These are phyloP conservation scores for Trichopoda pennipes DNA, from an alignment of 2,888 invertebrate species.

Conservation along the genomic window DNA sequence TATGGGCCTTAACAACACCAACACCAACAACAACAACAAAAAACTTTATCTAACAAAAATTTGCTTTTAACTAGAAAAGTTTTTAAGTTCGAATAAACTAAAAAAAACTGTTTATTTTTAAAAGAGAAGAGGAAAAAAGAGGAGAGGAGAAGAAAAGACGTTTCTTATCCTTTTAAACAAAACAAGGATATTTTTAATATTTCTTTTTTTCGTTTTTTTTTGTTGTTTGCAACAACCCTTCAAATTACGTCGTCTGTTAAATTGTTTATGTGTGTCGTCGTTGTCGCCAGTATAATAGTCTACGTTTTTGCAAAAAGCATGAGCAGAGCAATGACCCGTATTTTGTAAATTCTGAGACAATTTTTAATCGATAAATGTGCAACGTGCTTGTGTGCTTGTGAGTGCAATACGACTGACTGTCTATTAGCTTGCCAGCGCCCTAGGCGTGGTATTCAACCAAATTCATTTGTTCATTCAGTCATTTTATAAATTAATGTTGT, in stretches of 20 bases:
- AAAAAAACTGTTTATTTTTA: background rate
- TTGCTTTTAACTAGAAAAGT: constrained; percentile 32
- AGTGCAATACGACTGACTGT: constrained; percentile 49
- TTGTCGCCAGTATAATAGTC: constrained; percentile 50
- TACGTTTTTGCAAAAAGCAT: constrained; percentile 67
- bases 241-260: constrained; percentile 47
- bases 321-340: constrained; percentile 80
- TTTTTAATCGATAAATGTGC: constrained; percentile 80
- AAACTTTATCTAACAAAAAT: background rate
- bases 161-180: constrained; percentile 36
- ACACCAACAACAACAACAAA: background rate
- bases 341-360: constrained; percentile 79
- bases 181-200: constrained; percentile 42
- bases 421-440: constrained; percentile 64
- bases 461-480: constrained; percentile 36
- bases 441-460: constrained; percentile 62
- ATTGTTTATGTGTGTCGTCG: constrained; percentile 28
- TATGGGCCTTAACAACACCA: no score
- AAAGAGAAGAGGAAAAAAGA: background rate
- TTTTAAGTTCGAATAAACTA: constrained; percentile 16
- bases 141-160: background rate
- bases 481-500: background rate
- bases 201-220: background rate
- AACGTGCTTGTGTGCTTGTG: constrained; percentile 71
- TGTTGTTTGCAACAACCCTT: constrained; percentile 52